Evolutionary conservation across 2,888 invertebrate genomes (phyloP), one percentile per base, ranked within the genome.

Genomic region (Brachyptera putata): DNA sequence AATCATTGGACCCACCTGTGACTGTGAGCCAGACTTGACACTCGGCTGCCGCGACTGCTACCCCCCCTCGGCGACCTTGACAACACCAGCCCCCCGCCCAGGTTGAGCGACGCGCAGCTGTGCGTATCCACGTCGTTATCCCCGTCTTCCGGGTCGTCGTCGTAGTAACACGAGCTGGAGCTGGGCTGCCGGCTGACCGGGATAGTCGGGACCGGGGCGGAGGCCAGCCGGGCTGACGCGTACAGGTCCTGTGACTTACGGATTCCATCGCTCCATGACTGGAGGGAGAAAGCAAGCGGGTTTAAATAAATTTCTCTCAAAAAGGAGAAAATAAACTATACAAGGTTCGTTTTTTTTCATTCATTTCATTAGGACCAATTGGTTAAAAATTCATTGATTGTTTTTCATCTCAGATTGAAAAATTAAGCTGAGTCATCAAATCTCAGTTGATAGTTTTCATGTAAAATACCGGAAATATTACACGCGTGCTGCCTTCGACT

Each of bases 241-340:
- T 84, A 88, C n/a, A 87, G 78, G 66, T 84, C 79, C 74, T 86
- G 87, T 1, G 92, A 91, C 71, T 89, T 87, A 61, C 80, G 79
- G 30, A 92, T 76, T 63, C 86, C 84, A 41, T 85, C 84, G 63
- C 86, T 81, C 89, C 90, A 91, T 50, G 79, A 78, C 82, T 85
- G 70, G 14, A 70, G 68, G 61, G 39, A 25, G 49, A 26, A 43
- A 14, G 43, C n/a, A 13, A 2, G 37, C 16, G 3, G 16, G 39
- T 39, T n/a, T n/a, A n/a, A n/a, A n/a, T n/a, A n/a, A n/a, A n/a
- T n/a, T n/a, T n/a, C n/a, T n/a, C n/a, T n/a, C n/a, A n/a, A n/a
- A n/a, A n/a, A n/a, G n/a, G n/a, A n/a, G n/a, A n/a, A n/a, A n/a
- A n/a, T n/a, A n/a, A n/a, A n/a, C n/a, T n/a, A n/a, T n/a, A n/a